phyloP scores from a whole-genome alignment of 2,888 invertebrate species.

The Cephonodes hylas region DNA sequence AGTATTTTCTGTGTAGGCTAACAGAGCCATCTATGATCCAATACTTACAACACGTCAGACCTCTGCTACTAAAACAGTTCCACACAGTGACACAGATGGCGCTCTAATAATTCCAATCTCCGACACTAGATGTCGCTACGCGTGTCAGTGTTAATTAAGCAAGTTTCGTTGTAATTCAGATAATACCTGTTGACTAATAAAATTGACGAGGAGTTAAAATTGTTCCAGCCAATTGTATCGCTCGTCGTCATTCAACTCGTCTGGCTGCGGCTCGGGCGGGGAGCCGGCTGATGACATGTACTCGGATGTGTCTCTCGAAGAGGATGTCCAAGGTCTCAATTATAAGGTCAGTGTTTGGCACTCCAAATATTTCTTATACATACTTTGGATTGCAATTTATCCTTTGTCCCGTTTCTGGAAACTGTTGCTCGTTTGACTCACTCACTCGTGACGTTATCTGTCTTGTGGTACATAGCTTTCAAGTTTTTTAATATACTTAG shows the following conservation, averaged over 20 bases:
- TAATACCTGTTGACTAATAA: conserved; percentile 23
- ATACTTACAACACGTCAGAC: conserved; percentile 14
- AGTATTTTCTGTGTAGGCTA: background rate
- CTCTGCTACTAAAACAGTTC: background rate
- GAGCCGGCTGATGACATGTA: conserved; percentile 97
- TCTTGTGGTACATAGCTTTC: background rate
- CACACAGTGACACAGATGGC: conserved; percentile 38
- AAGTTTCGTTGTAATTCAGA: background rate
- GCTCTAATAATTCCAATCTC: conserved; percentile 20
- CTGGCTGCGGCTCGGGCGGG: conserved; percentile 94
- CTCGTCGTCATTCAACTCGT: conserved; percentile 96
- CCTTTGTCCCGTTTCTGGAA: background rate
- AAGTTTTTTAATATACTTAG: too few relatives aligned
- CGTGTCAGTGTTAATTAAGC: background rate
- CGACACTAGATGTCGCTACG: conserved; percentile 39
- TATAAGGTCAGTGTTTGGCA: conserved; percentile 86
- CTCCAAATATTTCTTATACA: background rate
- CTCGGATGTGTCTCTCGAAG: conserved; percentile 95
- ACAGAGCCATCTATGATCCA: conserved; percentile 50
- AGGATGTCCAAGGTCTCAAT: conserved; percentile 96
- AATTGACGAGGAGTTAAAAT: conserved; percentile 23
- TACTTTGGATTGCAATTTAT: background rate
- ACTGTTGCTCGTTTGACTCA: background rate
- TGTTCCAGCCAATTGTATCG: conserved; percentile 92
- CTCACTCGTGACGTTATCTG: background rate